Conservation (phyloP, 2,113 vertebrate species). For the Pangasianodon hypophthalmus region DNA sequence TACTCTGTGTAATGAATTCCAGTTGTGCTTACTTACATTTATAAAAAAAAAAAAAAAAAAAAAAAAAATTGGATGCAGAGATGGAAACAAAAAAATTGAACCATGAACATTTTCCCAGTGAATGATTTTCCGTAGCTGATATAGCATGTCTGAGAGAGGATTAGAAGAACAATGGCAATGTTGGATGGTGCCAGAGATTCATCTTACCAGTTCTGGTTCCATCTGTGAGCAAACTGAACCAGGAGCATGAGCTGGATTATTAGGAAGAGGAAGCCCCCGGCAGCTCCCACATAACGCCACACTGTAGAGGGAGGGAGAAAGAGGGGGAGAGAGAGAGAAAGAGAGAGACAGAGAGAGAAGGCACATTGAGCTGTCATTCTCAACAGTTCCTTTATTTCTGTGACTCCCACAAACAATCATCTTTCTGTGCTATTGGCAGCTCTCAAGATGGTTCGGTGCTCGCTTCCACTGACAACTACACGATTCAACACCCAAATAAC, state of each 20-base stretch:
- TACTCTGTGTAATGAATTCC: slow-evolving; percentile 48
- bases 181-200: not conserved
- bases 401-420: slow-evolving; percentile 18
- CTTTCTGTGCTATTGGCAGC: slow-evolving; percentile 17
- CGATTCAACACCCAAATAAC: not conserved
- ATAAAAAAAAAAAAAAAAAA: not conserved
- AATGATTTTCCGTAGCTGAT: slow-evolving; percentile 32
- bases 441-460: slow-evolving; percentile 16
- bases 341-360: not conserved
- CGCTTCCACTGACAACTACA: not conserved
- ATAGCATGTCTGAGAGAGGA: slow-evolving; percentile 5
- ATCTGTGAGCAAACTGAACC: slow-evolving; percentile 95
- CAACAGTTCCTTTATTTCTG: slow-evolving; percentile 27
- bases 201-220: slow-evolving; percentile 98
- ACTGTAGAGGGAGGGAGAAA: slow-evolving; percentile 68
- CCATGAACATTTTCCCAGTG: slow-evolving; percentile 6
- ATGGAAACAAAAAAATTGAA: slow-evolving; percentile 42
- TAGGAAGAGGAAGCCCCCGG: slow-evolving; percentile 85
- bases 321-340: not conserved
- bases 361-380: slow-evolving; percentile 21
- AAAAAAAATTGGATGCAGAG: slow-evolving; percentile 11
- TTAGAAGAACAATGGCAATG: slow-evolving; percentile 22
- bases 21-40: slow-evolving; percentile 38
- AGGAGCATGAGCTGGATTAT: slow-evolving; percentile 90
- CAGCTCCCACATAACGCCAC: slow-evolving; percentile 89